These are phyloP conservation scores for Porites divaricata DNA, from an alignment of 92 coral and sea anemone species.

Conservation along the genomic window DNA sequence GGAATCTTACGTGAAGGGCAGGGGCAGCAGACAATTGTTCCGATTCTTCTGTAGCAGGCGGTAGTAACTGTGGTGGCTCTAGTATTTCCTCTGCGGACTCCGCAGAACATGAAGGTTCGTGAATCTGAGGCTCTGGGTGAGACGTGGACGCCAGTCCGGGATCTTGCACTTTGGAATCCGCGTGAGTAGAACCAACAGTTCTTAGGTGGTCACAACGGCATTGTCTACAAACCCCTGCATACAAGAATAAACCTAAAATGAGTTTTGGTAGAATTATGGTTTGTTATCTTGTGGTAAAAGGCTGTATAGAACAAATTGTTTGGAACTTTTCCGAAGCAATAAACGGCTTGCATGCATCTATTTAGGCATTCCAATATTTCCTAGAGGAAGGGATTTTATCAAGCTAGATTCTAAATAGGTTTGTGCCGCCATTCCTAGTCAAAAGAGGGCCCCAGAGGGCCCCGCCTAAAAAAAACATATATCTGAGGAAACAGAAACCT, in stretches of 20 bases:
- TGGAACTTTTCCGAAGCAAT: no score
- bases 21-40: conserved; percentile 32
- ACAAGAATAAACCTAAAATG: conserved; percentile 22
- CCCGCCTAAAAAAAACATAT: no score
- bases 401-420: no score
- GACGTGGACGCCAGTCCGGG: conserved; percentile 22
- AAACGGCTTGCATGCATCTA: no score
- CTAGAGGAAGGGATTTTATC: no score
- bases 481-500: no score
- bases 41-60: conserved; percentile 28
- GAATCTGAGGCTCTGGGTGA: conserved; percentile 30
- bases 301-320: no score
- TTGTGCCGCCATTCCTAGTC: no score
- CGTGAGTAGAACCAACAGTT: conserved; percentile 14
- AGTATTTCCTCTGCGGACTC: conserved; percentile 33
- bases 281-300: not conserved
- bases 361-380: no score
- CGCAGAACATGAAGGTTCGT: conserved; percentile 26
- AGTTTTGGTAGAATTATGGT: not conserved
- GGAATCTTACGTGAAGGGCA: conserved; percentile 30
- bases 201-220: not conserved
- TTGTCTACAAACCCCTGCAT: conserved; percentile 8
- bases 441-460: no score
- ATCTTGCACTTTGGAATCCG: conserved; percentile 20
- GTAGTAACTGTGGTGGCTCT: conserved; percentile 17